These are phyloP conservation scores for Aphidius gifuensis DNA, from an alignment of 1,140 invertebrate species.

Conservation along the genomic window DNA sequence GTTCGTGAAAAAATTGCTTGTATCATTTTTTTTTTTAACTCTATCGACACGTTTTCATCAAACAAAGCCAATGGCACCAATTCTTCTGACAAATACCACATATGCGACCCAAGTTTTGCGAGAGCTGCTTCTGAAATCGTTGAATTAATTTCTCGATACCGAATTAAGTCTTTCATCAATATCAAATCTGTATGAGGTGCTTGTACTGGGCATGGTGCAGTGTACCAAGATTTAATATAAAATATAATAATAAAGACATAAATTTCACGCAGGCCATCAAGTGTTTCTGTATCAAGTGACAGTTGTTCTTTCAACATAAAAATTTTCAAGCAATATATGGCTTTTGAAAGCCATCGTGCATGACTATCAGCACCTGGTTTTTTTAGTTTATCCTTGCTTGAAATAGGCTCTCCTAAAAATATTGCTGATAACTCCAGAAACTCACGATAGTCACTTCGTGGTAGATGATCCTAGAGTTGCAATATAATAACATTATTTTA, in stretches of 20 bases:
- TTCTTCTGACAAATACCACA: constrained; percentile 37
- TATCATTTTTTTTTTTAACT: constrained; percentile 28
- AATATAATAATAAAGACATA: constrained; percentile 24
- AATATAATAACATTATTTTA: neutral
- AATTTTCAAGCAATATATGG: constrained; percentile 30
- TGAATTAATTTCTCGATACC: constrained; percentile 24
- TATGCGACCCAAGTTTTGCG: constrained; percentile 31
- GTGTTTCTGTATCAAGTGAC: constrained; percentile 11
- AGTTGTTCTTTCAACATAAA: constrained; percentile 26
- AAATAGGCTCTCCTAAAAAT: constrained; percentile 28
- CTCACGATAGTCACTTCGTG: constrained; percentile 35
- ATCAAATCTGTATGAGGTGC: constrained; percentile 20
- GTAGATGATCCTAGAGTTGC: constrained; percentile 18
- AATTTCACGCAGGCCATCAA: constrained; percentile 18
- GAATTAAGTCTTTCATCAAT: constrained; percentile 18
- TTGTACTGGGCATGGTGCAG: constrained; percentile 20
- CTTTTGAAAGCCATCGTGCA: constrained; percentile 31
- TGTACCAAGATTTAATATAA: constrained; percentile 26
- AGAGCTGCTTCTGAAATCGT: constrained; percentile 24
- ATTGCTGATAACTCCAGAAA: constrained; percentile 25
- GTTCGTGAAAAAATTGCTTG: neutral
- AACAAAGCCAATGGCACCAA: constrained; percentile 33
- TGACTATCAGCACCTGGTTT: constrained; percentile 29
- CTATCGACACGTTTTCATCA: constrained; percentile 29
- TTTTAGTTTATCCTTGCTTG: constrained; percentile 20